Base-by-base conservation (phyloP, 2,797 vertebrate genomes). In the Masticophis lateralis region DNA sequence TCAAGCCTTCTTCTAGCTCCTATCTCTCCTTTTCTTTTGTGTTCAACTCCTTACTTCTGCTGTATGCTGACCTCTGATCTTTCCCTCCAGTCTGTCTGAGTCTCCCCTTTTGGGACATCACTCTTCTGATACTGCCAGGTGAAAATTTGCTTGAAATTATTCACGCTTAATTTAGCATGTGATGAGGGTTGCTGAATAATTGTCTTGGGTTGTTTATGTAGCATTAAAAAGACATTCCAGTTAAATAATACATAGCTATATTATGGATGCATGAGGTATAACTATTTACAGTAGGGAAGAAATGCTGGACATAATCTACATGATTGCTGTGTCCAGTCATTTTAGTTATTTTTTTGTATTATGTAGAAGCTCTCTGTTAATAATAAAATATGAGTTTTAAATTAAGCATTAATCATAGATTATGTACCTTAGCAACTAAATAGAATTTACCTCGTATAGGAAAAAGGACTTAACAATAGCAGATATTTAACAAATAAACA, bases 81-180 rank as follows among this genome's bases (percentile, higher is more conserved):
- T 97, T 97, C 97, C 97, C 97, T 98, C 96, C 98, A 99, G 98
- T 98, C 97, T 98, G 97, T 98, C 98, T 98, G 98, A 98, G 96
- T 98, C 98, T 98, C 98, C 98, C 97, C 97, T 98, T 97, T 98
- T 98, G 98, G 98, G 98, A 98, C 98, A 98, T 97, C 97, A 97
- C 96, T 97, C 98, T 96, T 97, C 98, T 94, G 98, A 98, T 97
- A 97, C 97, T 97, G 97, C 98, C 98, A 98, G 98, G 98, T 99
- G 98, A 99, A 98, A 97, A 96, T 88, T 91, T 60, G 53, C 90
- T 93, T 93, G 90, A 93, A 89, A 90, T 95, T 97, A 94, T 96
- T 96, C 86, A 1, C 96, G 96, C 92, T 97, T 95, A 96, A 96
- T 97, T 96, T 95, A 86, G 97, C 97, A 98, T 97, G 98, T 95